phyloP scores from a whole-genome alignment of 2,113 vertebrate genomes.

The Probosciger aterrimus region DNA sequence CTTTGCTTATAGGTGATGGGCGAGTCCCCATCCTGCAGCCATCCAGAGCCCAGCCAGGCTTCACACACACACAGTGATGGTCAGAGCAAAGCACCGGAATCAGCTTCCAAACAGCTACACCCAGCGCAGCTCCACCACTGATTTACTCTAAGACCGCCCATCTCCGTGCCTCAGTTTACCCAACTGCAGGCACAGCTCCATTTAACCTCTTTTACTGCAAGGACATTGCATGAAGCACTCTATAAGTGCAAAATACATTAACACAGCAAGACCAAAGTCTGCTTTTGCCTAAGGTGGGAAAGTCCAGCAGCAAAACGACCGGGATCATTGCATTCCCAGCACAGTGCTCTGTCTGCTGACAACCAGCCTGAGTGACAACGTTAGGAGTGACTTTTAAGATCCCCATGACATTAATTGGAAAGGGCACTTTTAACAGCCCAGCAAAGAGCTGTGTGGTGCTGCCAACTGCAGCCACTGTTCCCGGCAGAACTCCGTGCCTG shows the following conservation, averaged over 20 bases:
- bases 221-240: rapidly evolving
- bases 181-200: not conserved
- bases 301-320: rapidly evolving
- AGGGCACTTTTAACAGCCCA: not conserved
- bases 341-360: not conserved
- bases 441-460: not conserved
- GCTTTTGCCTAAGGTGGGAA: not conserved
- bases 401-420: not conserved
- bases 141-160: rapidly evolving
- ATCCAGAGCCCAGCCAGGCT: not conserved
- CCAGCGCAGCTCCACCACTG: not conserved
- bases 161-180: conserved; percentile 11
- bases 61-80: rapidly evolving
- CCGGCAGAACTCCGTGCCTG: not conserved
- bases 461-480: not conserved
- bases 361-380: not conserved
- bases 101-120: not conserved
- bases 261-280: not conserved
- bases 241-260: not conserved
- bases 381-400: not conserved
- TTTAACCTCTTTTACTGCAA: not conserved
- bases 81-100: not conserved
- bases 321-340: not conserved
- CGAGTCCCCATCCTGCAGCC: not conserved
- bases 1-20: rapidly evolving